A percentile compares a stretch with the other conserved stretches of the same genome.
These are phyloP conservation scores for Andrena praecox DNA, from an alignment of 2,888 invertebrate species.

Conservation along the genomic window DNA sequence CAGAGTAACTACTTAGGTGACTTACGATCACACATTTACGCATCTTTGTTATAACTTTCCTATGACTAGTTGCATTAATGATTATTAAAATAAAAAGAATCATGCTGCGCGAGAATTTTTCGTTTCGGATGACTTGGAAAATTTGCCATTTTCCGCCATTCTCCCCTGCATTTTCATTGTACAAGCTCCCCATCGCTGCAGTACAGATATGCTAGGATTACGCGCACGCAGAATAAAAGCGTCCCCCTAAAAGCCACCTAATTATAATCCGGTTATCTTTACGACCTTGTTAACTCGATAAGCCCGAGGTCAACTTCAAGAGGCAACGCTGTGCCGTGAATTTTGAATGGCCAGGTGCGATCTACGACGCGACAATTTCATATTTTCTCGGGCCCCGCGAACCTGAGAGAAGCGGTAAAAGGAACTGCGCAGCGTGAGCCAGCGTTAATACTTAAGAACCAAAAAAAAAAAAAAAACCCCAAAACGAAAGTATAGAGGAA, in stretches of 20 bases:
- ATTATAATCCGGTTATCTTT: constrained; percentile 19
- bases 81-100: too few species aligned
- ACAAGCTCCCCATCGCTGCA: too few species aligned
- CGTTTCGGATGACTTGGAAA: too few species aligned
- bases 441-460: background rate
- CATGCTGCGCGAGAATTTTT: too few species aligned
- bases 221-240: too few species aligned
- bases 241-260: constrained; percentile 14
- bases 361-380: background rate
- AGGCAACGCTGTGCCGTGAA: background rate
- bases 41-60: too few species aligned
- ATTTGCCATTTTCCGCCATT: too few species aligned
- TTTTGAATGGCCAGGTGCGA: constrained; percentile 25
- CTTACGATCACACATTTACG: too few species aligned
- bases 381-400: background rate
- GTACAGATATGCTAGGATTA: too few species aligned
- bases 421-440: background rate
- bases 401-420: background rate
- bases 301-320: background rate
- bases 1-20: too few species aligned
- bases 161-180: too few species aligned
- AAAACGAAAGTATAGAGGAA: background rate
- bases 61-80: too few species aligned
- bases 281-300: constrained; percentile 12
- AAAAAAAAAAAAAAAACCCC: constrained; percentile 10